These are phyloP conservation scores for Drosophila truncata DNA, from an alignment of 1,140 invertebrate genomes.

Conservation along the genomic window DNA sequence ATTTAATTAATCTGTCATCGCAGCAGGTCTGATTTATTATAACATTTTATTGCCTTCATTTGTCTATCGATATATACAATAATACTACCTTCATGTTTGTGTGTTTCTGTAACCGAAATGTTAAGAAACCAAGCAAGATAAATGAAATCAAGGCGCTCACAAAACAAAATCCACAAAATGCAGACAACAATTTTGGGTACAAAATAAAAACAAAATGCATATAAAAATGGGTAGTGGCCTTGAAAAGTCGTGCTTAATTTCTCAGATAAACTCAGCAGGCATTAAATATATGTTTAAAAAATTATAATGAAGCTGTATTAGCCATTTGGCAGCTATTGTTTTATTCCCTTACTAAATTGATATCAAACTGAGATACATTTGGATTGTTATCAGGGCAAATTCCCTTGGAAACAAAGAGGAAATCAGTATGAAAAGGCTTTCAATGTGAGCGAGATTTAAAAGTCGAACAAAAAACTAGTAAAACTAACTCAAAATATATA, in stretches of 20 bases:
- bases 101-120: slow-evolving; percentile 36
- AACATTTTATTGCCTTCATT: slow-evolving; percentile 47
- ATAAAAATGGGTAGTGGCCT: slow-evolving; percentile 52
- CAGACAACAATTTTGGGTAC: slow-evolving; percentile 49
- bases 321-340: slow-evolving; percentile 19
- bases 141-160: slow-evolving; percentile 67
- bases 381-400: neutral
- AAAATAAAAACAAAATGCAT: slow-evolving; percentile 50
- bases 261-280: slow-evolving; percentile 74
- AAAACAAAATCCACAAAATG: slow-evolving; percentile 64
- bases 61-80: slow-evolving; percentile 5
- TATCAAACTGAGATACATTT: neutral
- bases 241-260: slow-evolving; percentile 83
- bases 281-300: slow-evolving; percentile 77
- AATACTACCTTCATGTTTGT: neutral
- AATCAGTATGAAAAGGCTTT: neutral
- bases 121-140: slow-evolving; percentile 54
- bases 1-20: slow-evolving; percentile 47
- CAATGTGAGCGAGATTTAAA: neutral
- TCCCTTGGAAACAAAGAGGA: neutral
- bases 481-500: neutral
- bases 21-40: slow-evolving; percentile 62
- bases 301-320: slow-evolving; percentile 70
- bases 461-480: neutral
- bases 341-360: slow-evolving; percentile 17